These are phyloP conservation scores for Meriones unguiculatus DNA, from an alignment of 2,113 vertebrate species.

Conservation along the genomic window DNA sequence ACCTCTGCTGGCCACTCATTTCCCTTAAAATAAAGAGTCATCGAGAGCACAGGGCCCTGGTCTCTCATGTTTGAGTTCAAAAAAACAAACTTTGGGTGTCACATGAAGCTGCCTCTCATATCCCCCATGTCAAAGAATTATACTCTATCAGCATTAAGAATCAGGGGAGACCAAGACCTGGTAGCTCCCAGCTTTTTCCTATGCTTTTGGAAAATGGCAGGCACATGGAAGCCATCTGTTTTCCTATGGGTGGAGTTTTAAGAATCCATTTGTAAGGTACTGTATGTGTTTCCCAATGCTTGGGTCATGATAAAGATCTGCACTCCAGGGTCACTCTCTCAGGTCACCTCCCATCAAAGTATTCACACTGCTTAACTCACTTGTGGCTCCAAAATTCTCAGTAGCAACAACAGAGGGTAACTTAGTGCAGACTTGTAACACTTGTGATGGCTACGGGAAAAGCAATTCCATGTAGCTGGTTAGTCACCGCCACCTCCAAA, in stretches of 20 bases:
- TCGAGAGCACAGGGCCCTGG: neutral
- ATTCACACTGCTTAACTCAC: neutral
- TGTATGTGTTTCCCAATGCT: neutral
- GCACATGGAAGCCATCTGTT: neutral
- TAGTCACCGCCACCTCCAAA: neutral
- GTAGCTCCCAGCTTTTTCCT: neutral
- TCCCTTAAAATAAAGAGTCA: conserved; percentile 28
- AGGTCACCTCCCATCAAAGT: neutral
- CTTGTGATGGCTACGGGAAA: neutral
- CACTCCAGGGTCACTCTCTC: neutral
- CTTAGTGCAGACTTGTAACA: neutral
- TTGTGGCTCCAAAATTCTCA: neutral
- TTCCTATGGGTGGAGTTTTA: neutral
- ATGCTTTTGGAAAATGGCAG: neutral
- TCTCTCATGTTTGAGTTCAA: neutral
- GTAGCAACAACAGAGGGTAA: neutral
- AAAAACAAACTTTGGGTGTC: neutral
- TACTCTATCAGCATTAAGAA: neutral
- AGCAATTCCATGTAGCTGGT: neutral
- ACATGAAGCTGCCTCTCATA: neutral
- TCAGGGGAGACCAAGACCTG: neutral
- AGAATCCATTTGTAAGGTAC: neutral
- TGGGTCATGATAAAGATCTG: neutral
- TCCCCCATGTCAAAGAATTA: neutral
- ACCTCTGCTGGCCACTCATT: neutral